Percentiles rank a stretch among this genome's conserved stretches.
phyloP scores from a whole-genome alignment of 2,888 invertebrate species.

The Andrena camellia region DNA sequence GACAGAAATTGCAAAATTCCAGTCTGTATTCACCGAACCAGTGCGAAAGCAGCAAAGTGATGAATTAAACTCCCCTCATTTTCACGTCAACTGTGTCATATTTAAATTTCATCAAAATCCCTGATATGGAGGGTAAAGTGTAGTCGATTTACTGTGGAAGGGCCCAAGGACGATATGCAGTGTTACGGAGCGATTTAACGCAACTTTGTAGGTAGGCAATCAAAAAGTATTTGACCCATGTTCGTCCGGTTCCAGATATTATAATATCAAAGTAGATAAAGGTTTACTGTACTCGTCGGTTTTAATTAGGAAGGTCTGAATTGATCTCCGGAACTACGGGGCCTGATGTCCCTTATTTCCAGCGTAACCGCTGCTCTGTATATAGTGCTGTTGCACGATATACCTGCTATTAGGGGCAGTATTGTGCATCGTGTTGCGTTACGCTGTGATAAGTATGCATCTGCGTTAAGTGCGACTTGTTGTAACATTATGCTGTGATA shows the following conservation, averaged over 20 bases:
- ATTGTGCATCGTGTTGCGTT: constrained; percentile 24
- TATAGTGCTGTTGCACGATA: background rate
- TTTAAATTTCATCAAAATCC: too few species aligned
- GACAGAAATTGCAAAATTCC: too few species aligned
- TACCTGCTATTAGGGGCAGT: background rate
- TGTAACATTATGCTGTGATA: constrained; percentile 10
- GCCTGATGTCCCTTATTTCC: constrained; percentile 4
- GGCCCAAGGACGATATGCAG: too few species aligned
- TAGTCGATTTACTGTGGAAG: too few species aligned
- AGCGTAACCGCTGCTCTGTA: background rate
- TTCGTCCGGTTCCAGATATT: background rate
- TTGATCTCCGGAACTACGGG: constrained; percentile 29
- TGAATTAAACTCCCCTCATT: too few species aligned
- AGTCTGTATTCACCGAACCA: too few species aligned
- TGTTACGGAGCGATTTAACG: too few species aligned
- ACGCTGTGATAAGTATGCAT: constrained; percentile 10
- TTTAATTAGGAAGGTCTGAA: background rate
- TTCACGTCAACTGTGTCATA: too few species aligned
- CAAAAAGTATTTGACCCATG: too few species aligned
- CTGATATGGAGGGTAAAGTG: too few species aligned
- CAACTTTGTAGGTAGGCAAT: too few species aligned
- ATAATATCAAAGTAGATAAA: background rate
- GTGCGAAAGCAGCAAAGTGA: too few species aligned
- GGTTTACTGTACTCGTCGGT: background rate
- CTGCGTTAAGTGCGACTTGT: constrained; percentile 21